A percentile compares a stretch with the other conserved stretches of the same genome.
These are phyloP conservation scores for Hypena proboscidalis DNA, from an alignment of 2,888 invertebrate genomes.

Conservation along the genomic window DNA sequence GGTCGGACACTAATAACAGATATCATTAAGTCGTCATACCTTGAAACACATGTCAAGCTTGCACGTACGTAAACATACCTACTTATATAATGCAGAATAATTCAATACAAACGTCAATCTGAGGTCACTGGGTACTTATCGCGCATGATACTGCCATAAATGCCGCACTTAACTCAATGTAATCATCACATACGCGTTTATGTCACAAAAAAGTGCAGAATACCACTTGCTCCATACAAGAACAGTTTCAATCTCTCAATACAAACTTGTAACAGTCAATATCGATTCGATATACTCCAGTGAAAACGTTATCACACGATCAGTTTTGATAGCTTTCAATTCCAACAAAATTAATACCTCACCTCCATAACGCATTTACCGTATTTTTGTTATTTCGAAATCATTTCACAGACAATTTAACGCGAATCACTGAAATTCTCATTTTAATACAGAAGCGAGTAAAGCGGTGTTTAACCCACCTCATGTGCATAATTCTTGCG, in stretches of 20 bases:
- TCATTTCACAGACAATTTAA: conserved; percentile 74
- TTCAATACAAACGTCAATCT: conserved; percentile 9
- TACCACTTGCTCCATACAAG: conserved; percentile 13
- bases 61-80: conserved; percentile 9
- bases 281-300: conserved; percentile 32
- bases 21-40: conserved; percentile 1
- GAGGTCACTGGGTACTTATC: conserved; percentile 11
- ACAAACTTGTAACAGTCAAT: conserved; percentile 19
- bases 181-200: not conserved
- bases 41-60: conserved; percentile 16
- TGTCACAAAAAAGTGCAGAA: conserved; percentile 11
- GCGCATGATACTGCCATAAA: conserved; percentile 7
- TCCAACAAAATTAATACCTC: conserved; percentile 30
- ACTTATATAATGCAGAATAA: conserved; percentile 5
- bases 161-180: conserved; percentile 9
- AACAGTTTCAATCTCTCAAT: conserved; percentile 27
- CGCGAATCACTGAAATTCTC: conserved; percentile 58
- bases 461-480: conserved; percentile 60
- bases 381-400: conserved; percentile 45
- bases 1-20: too few species aligned
- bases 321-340: conserved; percentile 37
- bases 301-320: conserved; percentile 26
- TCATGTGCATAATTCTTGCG: conserved; percentile 71
- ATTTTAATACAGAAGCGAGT: conserved; percentile 59
- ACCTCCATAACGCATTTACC: conserved; percentile 33